These are phyloP conservation scores for Nycteola revayana DNA, from an alignment of 2,888 invertebrate species.

Conservation along the genomic window DNA sequence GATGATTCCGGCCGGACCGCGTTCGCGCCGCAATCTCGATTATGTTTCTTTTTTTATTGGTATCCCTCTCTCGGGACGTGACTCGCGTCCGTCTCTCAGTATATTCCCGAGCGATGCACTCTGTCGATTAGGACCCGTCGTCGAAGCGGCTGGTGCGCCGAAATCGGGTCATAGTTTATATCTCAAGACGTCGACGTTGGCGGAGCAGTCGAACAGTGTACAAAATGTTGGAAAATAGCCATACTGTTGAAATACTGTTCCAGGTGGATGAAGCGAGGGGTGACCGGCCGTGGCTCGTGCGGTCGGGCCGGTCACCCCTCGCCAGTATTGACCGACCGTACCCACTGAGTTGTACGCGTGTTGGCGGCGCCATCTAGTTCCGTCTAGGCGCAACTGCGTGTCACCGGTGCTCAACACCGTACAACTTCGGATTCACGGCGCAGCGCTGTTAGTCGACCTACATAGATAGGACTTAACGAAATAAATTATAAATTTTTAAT, in stretches of 20 bases:
- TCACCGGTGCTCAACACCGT: conserved; percentile 25
- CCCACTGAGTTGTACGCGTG: conserved; percentile 24
- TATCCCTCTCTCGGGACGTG: conserved; percentile 11
- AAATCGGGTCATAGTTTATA: conserved; percentile 27
- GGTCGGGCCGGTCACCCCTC: conserved; percentile 14
- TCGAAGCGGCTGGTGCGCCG: conserved; percentile 28
- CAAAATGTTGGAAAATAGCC: conserved; percentile 29
- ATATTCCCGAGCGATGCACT: conserved; percentile 22
- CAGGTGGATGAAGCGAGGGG: conserved; percentile 24
- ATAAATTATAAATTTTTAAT: conserved; percentile 78
- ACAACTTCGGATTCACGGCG: conserved; percentile 34
- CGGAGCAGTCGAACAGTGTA: conserved; percentile 31
- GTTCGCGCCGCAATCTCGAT: no score
- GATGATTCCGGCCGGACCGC: no score
- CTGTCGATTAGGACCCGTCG: conserved; percentile 23
- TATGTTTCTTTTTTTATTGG: no score
- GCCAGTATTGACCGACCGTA: conserved; percentile 25
- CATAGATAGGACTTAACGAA: conserved; percentile 80
- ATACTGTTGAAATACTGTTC: conserved; percentile 22
- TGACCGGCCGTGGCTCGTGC: conserved; percentile 16
- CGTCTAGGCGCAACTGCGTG: conserved; percentile 27
- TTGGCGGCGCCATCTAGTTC: conserved; percentile 33
- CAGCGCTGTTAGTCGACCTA: conserved; percentile 57
- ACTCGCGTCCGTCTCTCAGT: conserved; percentile 14
- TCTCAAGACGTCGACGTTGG: conserved; percentile 27